Conservation (phyloP, 2,888 invertebrate species). For the Acleris sparsana region DNA sequence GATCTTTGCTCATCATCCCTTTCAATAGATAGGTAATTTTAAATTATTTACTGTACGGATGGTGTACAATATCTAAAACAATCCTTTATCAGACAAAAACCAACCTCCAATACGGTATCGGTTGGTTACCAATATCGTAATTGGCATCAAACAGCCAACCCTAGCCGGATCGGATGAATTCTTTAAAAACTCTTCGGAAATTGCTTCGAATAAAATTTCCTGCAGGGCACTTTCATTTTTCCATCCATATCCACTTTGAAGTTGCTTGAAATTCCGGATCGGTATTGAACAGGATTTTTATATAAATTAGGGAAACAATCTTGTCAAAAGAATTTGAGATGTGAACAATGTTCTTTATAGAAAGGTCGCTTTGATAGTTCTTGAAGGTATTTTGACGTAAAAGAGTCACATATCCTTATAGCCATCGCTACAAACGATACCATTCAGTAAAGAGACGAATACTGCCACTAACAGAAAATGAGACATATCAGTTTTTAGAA, state of each 20-base stretch:
- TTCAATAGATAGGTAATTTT: too few relatives aligned
- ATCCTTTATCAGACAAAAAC: too few relatives aligned
- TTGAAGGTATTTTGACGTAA: too few relatives aligned
- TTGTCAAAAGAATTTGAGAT: conserved; percentile 1
- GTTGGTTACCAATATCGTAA: conserved; percentile 16
- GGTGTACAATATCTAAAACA: too few relatives aligned
- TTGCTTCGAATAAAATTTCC: conserved; percentile 36
- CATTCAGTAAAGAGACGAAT: too few relatives aligned
- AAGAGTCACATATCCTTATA: too few relatives aligned
- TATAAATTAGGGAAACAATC: conserved; percentile 25
- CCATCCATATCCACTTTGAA: conserved; percentile 31
- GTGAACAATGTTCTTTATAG: conserved; percentile 2
- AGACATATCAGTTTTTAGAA: too few relatives aligned
- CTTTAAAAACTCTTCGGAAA: conserved; percentile 35
- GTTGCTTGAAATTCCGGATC: conserved; percentile 24
- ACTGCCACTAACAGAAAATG: too few relatives aligned
- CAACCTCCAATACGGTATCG: conserved; percentile 1
- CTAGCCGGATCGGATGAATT: conserved; percentile 30
- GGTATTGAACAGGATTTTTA: conserved; percentile 21
- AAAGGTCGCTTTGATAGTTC: too few relatives aligned
- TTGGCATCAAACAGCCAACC: conserved; percentile 3
- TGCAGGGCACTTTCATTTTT: conserved; percentile 34
- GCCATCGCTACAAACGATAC: too few relatives aligned
- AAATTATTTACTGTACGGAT: too few relatives aligned
- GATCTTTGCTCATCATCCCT: too few relatives aligned